Percentiles rank a stretch among this genome's conserved stretches.
Evolutionary conservation across 1,140 invertebrate genomes (phyloP).

Genomic region (Oedothorax gibbosus): DNA sequence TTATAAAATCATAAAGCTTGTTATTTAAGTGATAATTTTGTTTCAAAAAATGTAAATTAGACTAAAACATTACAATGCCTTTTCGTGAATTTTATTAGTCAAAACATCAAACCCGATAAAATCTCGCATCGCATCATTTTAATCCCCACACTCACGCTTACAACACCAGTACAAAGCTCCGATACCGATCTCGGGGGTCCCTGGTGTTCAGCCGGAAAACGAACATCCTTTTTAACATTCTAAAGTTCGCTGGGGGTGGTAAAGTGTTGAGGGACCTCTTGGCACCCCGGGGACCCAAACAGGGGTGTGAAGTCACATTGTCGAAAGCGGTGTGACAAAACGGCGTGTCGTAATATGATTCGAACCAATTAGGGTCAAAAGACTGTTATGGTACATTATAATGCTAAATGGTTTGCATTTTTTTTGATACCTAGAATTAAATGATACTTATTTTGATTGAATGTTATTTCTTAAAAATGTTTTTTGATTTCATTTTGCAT

Average conservation of each 20-base stretch:
- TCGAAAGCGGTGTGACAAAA: constrained; percentile 32
- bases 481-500: too few species aligned
- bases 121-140: not conserved
- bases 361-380: constrained; percentile 33
- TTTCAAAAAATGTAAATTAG: too few species aligned
- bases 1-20: too few species aligned
- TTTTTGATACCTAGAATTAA: too few species aligned
- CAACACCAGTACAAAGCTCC: not conserved
- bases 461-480: too few species aligned
- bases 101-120: not conserved
- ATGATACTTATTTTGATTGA: too few species aligned
- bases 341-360: constrained; percentile 20
- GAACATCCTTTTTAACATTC: not conserved
- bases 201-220: constrained; percentile 5
- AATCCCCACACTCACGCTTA: not conserved
- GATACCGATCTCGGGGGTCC: not conserved
- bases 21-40: too few species aligned
- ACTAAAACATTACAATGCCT: too few species aligned
- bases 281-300: not conserved
- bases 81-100: too few species aligned
- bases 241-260: not conserved
- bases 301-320: constrained; percentile 18
- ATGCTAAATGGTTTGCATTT: too few species aligned
- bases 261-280: not conserved
- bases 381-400: not conserved